A percentile compares a stretch with the other conserved stretches of the same genome.
These are phyloP conservation scores for Microdon myrmicae DNA, from an alignment of 2,888 invertebrate species.

Conservation along the genomic window DNA sequence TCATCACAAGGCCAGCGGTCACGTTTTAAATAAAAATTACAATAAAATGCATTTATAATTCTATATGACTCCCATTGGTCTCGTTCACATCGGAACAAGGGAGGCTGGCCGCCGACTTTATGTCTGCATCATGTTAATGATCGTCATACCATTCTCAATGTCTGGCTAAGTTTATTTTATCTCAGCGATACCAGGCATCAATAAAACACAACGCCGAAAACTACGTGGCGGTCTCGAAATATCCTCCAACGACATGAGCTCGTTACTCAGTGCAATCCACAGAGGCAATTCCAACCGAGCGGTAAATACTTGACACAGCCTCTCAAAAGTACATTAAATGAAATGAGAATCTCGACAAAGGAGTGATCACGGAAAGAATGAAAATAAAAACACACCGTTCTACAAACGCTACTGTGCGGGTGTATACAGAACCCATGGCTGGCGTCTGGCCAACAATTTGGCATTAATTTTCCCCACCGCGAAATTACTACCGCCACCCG, in stretches of 20 bases:
- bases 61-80: too few relatives aligned
- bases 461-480: conserved; percentile 46
- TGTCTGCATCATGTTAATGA: conserved; percentile 46
- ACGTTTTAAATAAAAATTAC: too few relatives aligned
- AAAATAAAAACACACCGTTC: conserved; percentile 9
- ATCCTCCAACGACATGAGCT: conserved; percentile 41
- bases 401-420: conserved; percentile 14
- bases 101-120: conserved; percentile 24
- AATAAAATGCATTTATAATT: too few relatives aligned
- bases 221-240: conserved; percentile 7
- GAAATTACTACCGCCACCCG: conserved; percentile 32
- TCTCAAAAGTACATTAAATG: conserved; percentile 12
- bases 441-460: conserved; percentile 34
- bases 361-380: conserved; percentile 17
- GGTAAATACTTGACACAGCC: conserved; percentile 20
- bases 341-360: conserved; percentile 30
- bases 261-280: conserved; percentile 41
- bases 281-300: conserved; percentile 32
- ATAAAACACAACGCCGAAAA: conserved; percentile 19
- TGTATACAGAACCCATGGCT: conserved; percentile 6
- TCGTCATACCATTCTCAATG: conserved; percentile 27
- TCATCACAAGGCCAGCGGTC: too few relatives aligned
- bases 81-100: too few relatives aligned
- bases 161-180: conserved; percentile 12
- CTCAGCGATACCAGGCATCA: not conserved